Percentiles rank a stretch among this genome's conserved stretches.
Evolutionary conservation across 2,113 vertebrate species (phyloP).

Genomic region (Lepus europaeus): DNA sequence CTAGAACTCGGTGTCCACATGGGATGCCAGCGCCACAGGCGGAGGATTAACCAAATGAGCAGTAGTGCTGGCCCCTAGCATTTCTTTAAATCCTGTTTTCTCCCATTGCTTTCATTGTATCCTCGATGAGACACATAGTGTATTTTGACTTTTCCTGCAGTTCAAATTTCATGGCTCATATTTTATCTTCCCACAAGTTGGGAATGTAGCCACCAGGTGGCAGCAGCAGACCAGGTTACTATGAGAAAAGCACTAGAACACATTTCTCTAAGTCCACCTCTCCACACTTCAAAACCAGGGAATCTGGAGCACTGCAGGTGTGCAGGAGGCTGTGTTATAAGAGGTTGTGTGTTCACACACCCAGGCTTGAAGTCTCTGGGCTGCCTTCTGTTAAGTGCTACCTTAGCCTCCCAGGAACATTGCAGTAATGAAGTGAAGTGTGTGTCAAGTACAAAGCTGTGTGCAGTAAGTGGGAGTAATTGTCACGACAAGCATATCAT

Average conservation of each 20-base stretch:
- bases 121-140: too few relatives aligned
- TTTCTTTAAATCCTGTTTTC: too few relatives aligned
- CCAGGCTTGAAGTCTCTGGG: background rate
- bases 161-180: too few relatives aligned
- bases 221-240: constrained; percentile 2
- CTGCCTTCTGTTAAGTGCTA: background rate
- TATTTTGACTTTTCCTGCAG: too few relatives aligned
- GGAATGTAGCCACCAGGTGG: constrained; percentile 52
- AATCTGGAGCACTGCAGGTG: background rate
- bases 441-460: background rate
- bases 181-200: background rate
- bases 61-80: too few relatives aligned
- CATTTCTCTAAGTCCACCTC: background rate
- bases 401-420: background rate
- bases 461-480: background rate
- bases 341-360: background rate
- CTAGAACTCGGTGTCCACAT: too few relatives aligned
- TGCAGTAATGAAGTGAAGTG: background rate
- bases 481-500: background rate
- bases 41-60: too few relatives aligned
- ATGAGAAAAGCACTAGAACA: background rate
- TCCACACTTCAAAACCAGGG: background rate
- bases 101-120: too few relatives aligned
- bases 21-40: too few relatives aligned
- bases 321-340: background rate